Percentiles rank a stretch among this genome's conserved stretches.
These are phyloP conservation scores for Pollimyrus isidori DNA, from an alignment of 2,113 vertebrate species.

Conservation along the genomic window DNA sequence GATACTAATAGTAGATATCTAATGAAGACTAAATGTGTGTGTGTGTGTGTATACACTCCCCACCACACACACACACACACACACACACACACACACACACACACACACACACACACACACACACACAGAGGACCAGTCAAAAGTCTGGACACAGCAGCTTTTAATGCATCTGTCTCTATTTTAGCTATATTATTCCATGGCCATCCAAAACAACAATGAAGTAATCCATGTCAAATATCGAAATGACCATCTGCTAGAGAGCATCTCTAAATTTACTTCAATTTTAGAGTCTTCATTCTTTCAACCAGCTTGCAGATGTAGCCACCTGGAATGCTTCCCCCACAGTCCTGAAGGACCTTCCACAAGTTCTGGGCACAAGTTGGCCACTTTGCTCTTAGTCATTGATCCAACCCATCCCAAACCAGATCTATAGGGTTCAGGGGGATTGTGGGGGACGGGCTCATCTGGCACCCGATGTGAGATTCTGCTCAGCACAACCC, in stretches of 20 bases:
- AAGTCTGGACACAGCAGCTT: neutral
- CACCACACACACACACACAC: no score
- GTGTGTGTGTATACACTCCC: no score
- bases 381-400: neutral
- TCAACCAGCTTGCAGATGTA: neutral
- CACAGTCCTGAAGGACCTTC: neutral
- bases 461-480: neutral
- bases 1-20: neutral
- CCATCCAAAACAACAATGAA: neutral
- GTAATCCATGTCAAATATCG: neutral
- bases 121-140: neutral
- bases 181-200: neutral
- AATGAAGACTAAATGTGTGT: neutral
- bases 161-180: neutral
- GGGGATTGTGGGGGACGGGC: neutral
- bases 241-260: neutral
- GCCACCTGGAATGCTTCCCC: neutral
- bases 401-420: neutral
- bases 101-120: no score
- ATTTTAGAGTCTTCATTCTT: neutral
- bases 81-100: neutral
- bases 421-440: neutral
- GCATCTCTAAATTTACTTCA: neutral
- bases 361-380: neutral
- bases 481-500: neutral